Evolutionary conservation across 2,888 invertebrate species (phyloP), one percentile per base, ranked within the genome.

Genomic region (Melikaiella ostensackeni): DNA sequence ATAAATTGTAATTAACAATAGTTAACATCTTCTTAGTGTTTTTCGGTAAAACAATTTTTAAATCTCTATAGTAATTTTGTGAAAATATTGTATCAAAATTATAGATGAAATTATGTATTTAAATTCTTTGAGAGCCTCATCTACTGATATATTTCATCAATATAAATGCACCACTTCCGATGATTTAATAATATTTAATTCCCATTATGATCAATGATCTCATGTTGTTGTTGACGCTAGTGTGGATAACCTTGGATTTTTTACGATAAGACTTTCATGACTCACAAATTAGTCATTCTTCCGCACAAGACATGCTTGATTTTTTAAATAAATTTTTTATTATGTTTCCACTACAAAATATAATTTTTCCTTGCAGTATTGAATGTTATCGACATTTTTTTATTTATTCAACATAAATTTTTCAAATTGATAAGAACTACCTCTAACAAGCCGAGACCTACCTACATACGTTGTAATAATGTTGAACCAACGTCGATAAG

Each of bases 221-320:
- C 70, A 70, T 21, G 30, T 11, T 70, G 27, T 19, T 66, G 46
- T 24, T 35, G 64, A 64, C 42, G 46, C 46, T 27, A 30, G 19
- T 24, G 13, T 50, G 30, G 30, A 30, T 27, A 50, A 50, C 70
- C 70, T 70, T 70, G 50, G 30, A 50, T 66, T 70, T 27, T 70
- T 50, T 50, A 70, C n/a, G 30, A 50, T 50, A n/a, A 50, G 30
- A n/a, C 19, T 46, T 11, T 27, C 9, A 21, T 55, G 50, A 55
- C 21, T 55, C 50, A 55, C 6, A 50, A 55, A 55, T 55, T 55
- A 55, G n/a, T 55, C 50, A 55, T 55, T 55, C 21, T 9, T 55
- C 2, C n/a, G 50, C 50, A 21, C 9, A 21, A 21, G 50, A 21
- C 50, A 55, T n/a, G 7, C 21, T 21, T 9, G 2, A 21, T 42